A percentile compares a stretch with the other conserved stretches of the same genome.
phyloP scores from a whole-genome alignment of 2,797 vertebrate species.

The Delichon dasypus region DNA sequence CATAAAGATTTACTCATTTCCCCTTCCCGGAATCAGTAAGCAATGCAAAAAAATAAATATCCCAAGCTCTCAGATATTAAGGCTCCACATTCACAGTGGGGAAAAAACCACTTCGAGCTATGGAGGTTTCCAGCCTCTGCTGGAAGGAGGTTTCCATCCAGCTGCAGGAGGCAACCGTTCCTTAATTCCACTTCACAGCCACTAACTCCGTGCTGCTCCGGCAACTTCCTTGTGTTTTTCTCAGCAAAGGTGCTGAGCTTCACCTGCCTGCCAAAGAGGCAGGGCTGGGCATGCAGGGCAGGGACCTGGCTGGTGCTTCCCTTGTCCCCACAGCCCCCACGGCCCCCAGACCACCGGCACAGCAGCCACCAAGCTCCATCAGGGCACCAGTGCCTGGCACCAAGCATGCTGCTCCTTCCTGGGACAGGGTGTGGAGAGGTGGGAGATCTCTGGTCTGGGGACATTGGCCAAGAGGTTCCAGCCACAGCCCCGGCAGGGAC shows the following conservation, averaged over 20 bases:
- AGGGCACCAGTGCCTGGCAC: background rate
- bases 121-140: background rate
- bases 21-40: constrained; percentile 32
- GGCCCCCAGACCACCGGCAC: background rate
- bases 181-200: background rate
- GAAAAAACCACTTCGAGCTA: background rate
- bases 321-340: too few relatives aligned
- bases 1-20: constrained; percentile 57
- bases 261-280: fast-evolving
- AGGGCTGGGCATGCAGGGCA: fast-evolving
- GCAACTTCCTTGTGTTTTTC: fast-evolving
- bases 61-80: background rate
- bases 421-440: fast-evolving
- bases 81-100: background rate
- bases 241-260: background rate
- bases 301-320: background rate
- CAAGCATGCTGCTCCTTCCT: background rate
- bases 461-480: background rate
- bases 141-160: background rate
- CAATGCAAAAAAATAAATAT: constrained; percentile 47
- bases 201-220: fast-evolving
- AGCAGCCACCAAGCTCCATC: fast-evolving
- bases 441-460: too few relatives aligned
- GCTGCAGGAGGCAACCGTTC: background rate
- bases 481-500: background rate